phyloP scores from a whole-genome alignment of 2,888 invertebrate species.

The Clostera curtula region DNA sequence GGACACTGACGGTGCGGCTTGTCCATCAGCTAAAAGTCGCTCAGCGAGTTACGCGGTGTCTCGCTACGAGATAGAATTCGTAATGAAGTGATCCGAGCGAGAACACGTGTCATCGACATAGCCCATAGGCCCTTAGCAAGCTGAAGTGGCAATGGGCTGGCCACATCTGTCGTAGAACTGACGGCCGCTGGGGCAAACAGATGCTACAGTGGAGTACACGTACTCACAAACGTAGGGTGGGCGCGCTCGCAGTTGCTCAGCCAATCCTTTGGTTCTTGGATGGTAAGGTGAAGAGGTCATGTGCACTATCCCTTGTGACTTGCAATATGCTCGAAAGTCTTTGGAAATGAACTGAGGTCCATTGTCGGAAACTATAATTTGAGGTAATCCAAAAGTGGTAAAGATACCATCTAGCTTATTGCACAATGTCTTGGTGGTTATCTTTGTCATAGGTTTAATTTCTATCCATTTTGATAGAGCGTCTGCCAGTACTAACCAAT shows the following conservation, averaged over 20 bases:
- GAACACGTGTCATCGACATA: too few relatives aligned
- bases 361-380: background rate
- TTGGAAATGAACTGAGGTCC: background rate
- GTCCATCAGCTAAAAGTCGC: too few relatives aligned
- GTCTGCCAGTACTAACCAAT: background rate
- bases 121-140: too few relatives aligned
- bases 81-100: too few relatives aligned
- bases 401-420: background rate
- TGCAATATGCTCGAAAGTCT: background rate
- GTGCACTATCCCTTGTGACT: background rate
- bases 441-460: background rate
- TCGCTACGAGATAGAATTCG: too few relatives aligned
- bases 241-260: background rate
- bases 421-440: background rate
- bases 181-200: too few relatives aligned
- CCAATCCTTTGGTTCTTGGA: background rate
- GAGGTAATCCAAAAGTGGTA: background rate
- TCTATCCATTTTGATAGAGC: background rate
- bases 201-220: too few relatives aligned
- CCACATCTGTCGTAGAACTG: too few relatives aligned
- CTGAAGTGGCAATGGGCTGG: too few relatives aligned
- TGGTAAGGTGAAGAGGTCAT: background rate
- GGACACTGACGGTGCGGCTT: too few relatives aligned
- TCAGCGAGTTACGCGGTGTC: too few relatives aligned
- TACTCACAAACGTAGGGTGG: too few relatives aligned